Base-by-base conservation (phyloP, 2,113 vertebrate species). In the Rhagologus leucostigma region DNA sequence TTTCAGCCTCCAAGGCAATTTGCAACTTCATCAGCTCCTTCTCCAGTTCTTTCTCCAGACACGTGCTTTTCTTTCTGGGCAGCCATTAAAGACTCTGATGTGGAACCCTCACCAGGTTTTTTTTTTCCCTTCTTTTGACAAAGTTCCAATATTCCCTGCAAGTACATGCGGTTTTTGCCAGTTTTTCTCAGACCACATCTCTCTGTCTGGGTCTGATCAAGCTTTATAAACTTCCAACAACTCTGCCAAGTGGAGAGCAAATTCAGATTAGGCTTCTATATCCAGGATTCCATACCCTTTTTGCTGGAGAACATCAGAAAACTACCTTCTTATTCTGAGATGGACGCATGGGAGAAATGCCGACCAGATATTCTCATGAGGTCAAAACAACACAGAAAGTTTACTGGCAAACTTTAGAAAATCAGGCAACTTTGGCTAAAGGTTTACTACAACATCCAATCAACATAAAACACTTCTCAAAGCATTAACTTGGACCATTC, bases 341-440 rank as follows among this genome's bases (percentile, higher is more conserved):
- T 77, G 37, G 37, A 68, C 1, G 1, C 9, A 37, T 0, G 0
- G 46, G 13, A 68, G 22, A 77, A 86, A 86, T 37, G 4, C 2
- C 3, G 6, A 77, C 46, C 12, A 68, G 63, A 77, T 60, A 68
- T 7, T 32, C 53, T 60, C 27, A 16, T 6, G 26, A 86, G 21
- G 32, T 50, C 52, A 67, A 76, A 77, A 44, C 16, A 76, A 44
- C 17, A 77, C 14, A 59, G 1, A 67, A 7, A 8, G 2, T 5
- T 37, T 53, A 53, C 13, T 37, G 21, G 16, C 21, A 62, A 62
- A 44, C 26, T 35, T 83, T 2, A 62, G 56, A 32, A 41, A 53
- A 35, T 21, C 67, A 53, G 21, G 17, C 27, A 44, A 53, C 56
- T 46, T 62, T 14, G 47, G 13, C 47, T 44, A 24, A 32, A 62